Base-by-base conservation (phyloP, 1,140 invertebrate species). In the Cyphomyrmex costatus region DNA sequence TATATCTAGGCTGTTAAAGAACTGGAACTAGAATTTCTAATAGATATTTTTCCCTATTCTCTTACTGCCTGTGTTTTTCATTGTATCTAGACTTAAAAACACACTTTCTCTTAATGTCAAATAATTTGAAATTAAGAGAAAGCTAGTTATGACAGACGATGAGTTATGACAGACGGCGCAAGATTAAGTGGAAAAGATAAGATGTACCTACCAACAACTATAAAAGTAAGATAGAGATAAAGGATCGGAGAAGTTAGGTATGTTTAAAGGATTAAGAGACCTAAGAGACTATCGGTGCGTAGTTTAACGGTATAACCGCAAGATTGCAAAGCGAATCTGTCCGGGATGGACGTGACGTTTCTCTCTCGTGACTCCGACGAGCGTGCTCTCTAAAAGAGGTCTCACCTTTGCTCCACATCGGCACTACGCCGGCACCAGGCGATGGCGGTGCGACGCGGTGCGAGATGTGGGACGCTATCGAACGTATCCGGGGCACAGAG, bases 331-430 rank as follows among this genome's bases (percentile, higher is more conserved):
- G 73, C 49, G 49, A 66, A 68, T 61, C 49, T 42, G 51, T 80
- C 88, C 63, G 27, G 83, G 61, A 86, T 65, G 70, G 51, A 61
- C 68, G 49, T 46, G 65, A 46, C 65, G 65, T 6, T 51, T 66
- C 71, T 78, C 33, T 82, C 66, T 89, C 88, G 60, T 88, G 83
- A 89, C 58, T 86, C 70, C 70, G 56, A 24, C 60, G 77, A 86
- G 87, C 78, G 83, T 89, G 88, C 74, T 83, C 89, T 88, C 86
- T 90, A 87, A 90, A 90, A 86, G 88, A 77, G 91, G 91, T 92
- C 91, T 92, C 90, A 92, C 88, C 89, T 91, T 92, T 92, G 90
- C 89, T 92, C 91, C 76, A 92, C 87, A 92, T 92, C 70, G 83
- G 79, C 79, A 71, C n/a, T 60, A 42, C 76, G 76, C 73, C 73